Evolutionary conservation across 2,113 vertebrate genomes (phyloP).

Genomic region (Corythoichthys intestinalis): DNA sequence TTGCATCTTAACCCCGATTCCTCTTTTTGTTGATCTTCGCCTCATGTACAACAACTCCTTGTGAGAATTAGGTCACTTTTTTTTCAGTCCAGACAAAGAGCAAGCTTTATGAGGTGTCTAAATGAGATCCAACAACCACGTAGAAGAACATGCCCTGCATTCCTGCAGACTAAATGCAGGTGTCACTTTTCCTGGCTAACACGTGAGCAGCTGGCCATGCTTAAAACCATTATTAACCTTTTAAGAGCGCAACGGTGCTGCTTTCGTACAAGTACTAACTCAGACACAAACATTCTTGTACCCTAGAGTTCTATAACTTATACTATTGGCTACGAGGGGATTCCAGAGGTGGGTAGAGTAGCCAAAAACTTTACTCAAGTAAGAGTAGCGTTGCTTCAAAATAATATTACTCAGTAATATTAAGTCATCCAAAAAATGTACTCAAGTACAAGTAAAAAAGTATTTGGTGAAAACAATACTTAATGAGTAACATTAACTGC

Average conservation of each 20-base stretch:
- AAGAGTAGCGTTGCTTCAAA: too few relatives aligned
- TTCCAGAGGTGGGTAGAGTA: background rate
- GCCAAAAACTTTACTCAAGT: too few relatives aligned
- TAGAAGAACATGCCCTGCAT: conserved; percentile 43
- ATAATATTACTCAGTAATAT: too few relatives aligned
- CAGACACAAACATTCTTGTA: background rate
- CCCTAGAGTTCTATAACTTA: background rate
- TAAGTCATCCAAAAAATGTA: too few relatives aligned
- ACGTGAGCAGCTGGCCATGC: conserved; percentile 48
- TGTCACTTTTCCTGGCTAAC: conserved; percentile 47
- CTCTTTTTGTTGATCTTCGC: conserved; percentile 47
- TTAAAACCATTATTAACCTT: background rate
- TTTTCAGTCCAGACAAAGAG: conserved; percentile 10
- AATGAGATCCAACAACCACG: conserved; percentile 31
- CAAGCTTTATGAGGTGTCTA: conserved; percentile 40
- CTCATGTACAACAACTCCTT: conserved; percentile 25
- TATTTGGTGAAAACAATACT: too few relatives aligned
- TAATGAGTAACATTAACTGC: too few relatives aligned
- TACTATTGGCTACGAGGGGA: background rate
- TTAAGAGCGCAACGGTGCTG: background rate
- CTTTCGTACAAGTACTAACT: background rate
- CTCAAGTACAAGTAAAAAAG: too few relatives aligned
- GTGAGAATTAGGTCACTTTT: conserved; percentile 36
- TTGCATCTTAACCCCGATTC: conserved; percentile 32
- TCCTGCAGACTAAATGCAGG: conserved; percentile 49